Evolutionary conservation across 2,888 invertebrate species (phyloP), one percentile per base, ranked within the genome.

Genomic region (Argyresthia albistria): DNA sequence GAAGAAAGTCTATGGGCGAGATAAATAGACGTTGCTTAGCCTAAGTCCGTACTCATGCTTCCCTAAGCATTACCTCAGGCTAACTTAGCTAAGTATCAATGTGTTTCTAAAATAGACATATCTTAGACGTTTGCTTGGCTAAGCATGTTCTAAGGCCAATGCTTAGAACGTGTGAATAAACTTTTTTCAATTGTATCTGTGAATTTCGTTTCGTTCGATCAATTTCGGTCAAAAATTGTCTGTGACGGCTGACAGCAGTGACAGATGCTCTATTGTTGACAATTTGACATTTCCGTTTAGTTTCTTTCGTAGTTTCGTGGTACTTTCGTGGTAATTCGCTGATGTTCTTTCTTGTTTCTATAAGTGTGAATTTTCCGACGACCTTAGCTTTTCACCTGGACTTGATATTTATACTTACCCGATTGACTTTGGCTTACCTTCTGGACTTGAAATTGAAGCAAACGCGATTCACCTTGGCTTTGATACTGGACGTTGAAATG

Each of bases 1-100:
- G 51, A 51, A 53, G 42, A 56, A 56, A 51, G 39, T 56, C 15
- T 56, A 55, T 46, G 56, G 25, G 25, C 25, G 25, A 25, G 25
- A 25, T 25, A 25, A 25, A 25, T 25, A 25, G 25, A 4, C 25
- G 25, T 25, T 25, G 25, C 25, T 25, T 25, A 25, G 25, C 25
- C 25, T 25, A 25, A 25, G 25, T 25, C 25, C 25, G 25, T 25
- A 6, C 25, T 25, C 25, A 25, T 25, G 25, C 25, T 25, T 25
- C 25, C 25, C 16, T 46, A 46, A 46, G 46, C 46, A 46, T 46
- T 14, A 11, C 15, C 9, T 46, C 46, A 14, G 16, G 46, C 16
- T 46, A 15, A 42, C 42, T 42, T 42, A 42, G 42, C 42, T 42
- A 42, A 42, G 42, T 42, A 42, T 42, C 42, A 42, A 42, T 42